Base-by-base conservation (phyloP, 2,797 vertebrate genomes). In the Chloroceryle amazona region DNA sequence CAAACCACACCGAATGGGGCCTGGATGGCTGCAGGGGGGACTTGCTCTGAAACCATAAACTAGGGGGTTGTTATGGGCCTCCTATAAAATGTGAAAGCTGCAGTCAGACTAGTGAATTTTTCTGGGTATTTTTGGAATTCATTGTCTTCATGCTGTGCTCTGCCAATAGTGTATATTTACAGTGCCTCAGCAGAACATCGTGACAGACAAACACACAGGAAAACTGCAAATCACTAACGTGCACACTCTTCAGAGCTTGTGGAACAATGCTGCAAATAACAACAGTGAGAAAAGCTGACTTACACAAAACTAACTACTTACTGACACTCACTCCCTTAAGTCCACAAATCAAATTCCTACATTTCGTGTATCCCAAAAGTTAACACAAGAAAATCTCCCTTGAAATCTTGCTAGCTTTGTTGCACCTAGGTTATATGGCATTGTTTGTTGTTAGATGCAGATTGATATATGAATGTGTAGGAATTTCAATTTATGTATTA, bases 81-180 rank as follows among this genome's bases (percentile, higher is more conserved):
- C 67, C 67, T 86, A 35, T 21, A 62, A 86, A 90, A 78, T 72
- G 4, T 26, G 37, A 62, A 35, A 73, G 63, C 60, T 90, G 57
- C 76, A 58, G 37, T 61, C 71, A 85, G 74, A 25, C 47, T 51
- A 22, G 61, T 81, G 52, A 42, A 23, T 74, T 74, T 51, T 85
- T 71, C 44, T 13, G 10, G 44, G 5, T 87, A 14, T 85, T 84
- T 90, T 85, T 89, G 52, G 78, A 86, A 82, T 82, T 89, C 55
- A 14, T 62, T 68, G 80, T 85, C 52, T 97, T 94, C 10, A 2
- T 66, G 70, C 92, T 83, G 82, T 90, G 41, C 73, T 93, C 93
- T 92, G 89, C 94, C 81, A 92, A 4, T 67, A 60, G 70, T 78
- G 76, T 91, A 10, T 65, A 42, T 90, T 89, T 89, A 54, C 83